Evolutionary conservation across 1,140 invertebrate species (phyloP).

Genomic region (Lithobius niger): DNA sequence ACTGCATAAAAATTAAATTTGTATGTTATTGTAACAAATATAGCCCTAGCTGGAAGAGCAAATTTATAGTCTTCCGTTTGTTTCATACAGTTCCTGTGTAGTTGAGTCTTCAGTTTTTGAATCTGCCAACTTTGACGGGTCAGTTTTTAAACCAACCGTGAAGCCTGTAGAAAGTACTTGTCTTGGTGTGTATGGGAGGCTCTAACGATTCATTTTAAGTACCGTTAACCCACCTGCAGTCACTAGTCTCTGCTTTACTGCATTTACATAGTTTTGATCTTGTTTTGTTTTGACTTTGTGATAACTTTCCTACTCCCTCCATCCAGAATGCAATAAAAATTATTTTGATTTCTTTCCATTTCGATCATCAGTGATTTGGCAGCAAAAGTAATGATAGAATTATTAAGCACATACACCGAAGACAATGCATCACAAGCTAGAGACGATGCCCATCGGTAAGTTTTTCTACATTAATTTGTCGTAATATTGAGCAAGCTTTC

Average conservation of each 20-base stretch:
- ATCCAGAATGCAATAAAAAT: neutral
- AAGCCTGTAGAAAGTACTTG: too few species aligned
- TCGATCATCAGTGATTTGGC: conserved; percentile 59
- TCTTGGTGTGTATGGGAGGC: neutral
- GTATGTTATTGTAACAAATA: too few species aligned
- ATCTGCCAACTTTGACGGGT: too few species aligned
- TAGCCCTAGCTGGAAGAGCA: too few species aligned
- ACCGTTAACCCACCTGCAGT: neutral
- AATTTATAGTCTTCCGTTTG: too few species aligned
- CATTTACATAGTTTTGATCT: neutral
- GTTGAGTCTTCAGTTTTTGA: too few species aligned
- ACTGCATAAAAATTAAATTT: too few species aligned
- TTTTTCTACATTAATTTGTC: conserved; percentile 2
- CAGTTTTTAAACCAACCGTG: too few species aligned
- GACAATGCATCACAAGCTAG: conserved; percentile 92
- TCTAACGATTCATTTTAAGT: neutral
- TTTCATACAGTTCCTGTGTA: too few species aligned
- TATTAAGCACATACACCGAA: conserved; percentile 86
- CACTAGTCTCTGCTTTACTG: neutral
- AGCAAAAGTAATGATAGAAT: conserved; percentile 90
- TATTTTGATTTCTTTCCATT: neutral
- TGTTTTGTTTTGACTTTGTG: neutral
- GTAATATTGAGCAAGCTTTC: neutral
- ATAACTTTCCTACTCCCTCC: neutral
- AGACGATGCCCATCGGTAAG: conserved; percentile 77